Conservation (phyloP, 1,140 invertebrate species). For the Macrosteles quadrilineatus region DNA sequence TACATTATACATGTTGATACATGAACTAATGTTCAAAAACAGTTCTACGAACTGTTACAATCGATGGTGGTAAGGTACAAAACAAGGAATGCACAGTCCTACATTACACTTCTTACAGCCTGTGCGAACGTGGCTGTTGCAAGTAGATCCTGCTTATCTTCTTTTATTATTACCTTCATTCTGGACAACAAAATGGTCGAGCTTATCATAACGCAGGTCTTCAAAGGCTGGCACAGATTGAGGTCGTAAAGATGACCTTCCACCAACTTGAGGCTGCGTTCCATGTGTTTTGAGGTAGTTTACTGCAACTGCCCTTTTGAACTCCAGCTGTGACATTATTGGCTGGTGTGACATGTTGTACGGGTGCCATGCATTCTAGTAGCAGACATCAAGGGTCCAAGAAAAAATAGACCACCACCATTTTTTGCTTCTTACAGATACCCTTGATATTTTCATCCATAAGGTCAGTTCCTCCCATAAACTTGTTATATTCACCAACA, state of each 20-base stretch:
- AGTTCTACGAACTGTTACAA: too few species aligned
- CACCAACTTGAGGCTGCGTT: background rate
- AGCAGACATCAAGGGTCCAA: background rate
- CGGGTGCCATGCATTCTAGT: background rate
- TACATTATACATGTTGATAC: too few species aligned
- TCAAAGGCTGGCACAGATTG: background rate
- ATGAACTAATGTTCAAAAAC: too few species aligned
- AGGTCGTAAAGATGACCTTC: background rate
- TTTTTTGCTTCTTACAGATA: background rate
- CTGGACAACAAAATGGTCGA: constrained; percentile 7
- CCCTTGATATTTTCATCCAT: background rate
- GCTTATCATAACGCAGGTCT: background rate
- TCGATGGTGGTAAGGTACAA: background rate
- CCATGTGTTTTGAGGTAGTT: background rate
- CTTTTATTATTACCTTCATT: background rate
- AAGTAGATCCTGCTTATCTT: constrained; percentile 1
- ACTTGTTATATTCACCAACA: constrained; percentile 10
- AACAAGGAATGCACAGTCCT: background rate
- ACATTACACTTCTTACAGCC: background rate
- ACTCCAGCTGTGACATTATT: background rate
- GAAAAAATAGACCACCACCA: background rate
- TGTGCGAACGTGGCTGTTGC: background rate
- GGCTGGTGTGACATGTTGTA: too few species aligned
- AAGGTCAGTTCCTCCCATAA: too few species aligned
- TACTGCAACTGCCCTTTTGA: background rate